Percentiles rank a stretch among this genome's conserved stretches.
phyloP scores from a whole-genome alignment of 1,140 invertebrate genomes.

The Diachasma alloeum region DNA sequence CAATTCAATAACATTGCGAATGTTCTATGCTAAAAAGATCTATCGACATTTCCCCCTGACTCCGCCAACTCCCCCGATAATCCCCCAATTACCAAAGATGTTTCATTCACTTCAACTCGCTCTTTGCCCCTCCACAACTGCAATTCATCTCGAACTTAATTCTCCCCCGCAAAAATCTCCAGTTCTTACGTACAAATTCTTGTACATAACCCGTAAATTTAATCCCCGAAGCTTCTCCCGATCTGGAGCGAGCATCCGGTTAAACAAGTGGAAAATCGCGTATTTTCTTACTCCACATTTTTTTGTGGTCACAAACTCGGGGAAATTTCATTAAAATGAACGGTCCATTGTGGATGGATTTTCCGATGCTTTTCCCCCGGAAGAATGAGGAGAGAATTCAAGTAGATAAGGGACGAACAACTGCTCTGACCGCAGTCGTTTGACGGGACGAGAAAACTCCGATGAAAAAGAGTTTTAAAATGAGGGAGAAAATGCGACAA shows the following conservation, averaged over 20 bases:
- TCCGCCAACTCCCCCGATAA: neutral
- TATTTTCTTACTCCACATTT: neutral
- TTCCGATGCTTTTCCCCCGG: neutral
- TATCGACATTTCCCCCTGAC: too few relatives aligned
- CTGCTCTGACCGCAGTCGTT: neutral
- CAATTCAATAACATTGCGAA: too few relatives aligned
- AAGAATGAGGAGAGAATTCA: neutral
- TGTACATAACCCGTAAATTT: neutral
- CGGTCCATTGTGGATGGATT: neutral
- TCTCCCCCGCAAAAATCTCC: neutral
- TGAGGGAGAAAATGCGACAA: neutral
- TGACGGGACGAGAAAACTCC: neutral
- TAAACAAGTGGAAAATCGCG: neutral
- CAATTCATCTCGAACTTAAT: neutral
- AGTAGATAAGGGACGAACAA: neutral
- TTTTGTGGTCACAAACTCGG: neutral
- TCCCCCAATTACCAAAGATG: neutral
- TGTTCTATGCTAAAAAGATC: too few relatives aligned
- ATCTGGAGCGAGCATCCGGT: neutral
- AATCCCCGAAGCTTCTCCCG: neutral
- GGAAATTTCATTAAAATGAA: neutral
- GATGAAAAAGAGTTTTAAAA: neutral
- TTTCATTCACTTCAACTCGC: neutral
- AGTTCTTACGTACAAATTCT: neutral
- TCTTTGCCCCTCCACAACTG: neutral